A percentile compares a stretch with the other conserved stretches of the same genome.
Conservation (phyloP, 2,888 invertebrate species). For the Melanargia galathea region DNA sequence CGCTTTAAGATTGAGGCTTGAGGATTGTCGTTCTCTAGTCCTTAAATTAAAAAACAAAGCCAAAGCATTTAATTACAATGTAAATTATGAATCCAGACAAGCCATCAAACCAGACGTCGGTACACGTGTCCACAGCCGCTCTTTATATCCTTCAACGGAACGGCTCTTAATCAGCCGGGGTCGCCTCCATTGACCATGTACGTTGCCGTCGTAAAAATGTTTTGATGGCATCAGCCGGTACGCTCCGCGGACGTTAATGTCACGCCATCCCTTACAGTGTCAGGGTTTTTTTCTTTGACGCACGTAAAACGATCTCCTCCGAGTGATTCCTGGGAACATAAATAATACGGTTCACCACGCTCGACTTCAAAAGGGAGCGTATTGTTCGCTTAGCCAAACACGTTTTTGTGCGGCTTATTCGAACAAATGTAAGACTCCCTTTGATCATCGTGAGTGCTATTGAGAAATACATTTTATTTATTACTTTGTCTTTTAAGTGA, state of each 20-base stretch:
- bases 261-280: slow-evolving; percentile 51
- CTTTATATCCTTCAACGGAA: slow-evolving; percentile 68
- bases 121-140: slow-evolving; percentile 66
- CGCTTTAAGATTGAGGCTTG: too few species aligned
- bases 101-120: slow-evolving; percentile 47
- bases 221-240: slow-evolving; percentile 65
- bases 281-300: slow-evolving; percentile 53
- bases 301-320: slow-evolving; percentile 66
- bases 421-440: slow-evolving; percentile 40
- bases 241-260: slow-evolving; percentile 67
- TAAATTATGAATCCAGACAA: slow-evolving; percentile 34
- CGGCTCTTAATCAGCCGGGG: slow-evolving; percentile 67
- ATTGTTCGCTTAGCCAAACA: slow-evolving; percentile 47
- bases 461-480: slow-evolving; percentile 31
- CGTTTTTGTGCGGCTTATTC: slow-evolving; percentile 49
- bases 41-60: not conserved
- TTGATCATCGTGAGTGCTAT: slow-evolving; percentile 44
- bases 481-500: slow-evolving; percentile 21
- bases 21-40: not conserved
- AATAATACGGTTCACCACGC: slow-evolving; percentile 55
- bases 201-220: slow-evolving; percentile 62
- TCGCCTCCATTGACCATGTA: slow-evolving; percentile 65
- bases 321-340: slow-evolving; percentile 70
- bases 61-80: slow-evolving; percentile 22
- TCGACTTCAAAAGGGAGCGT: slow-evolving; percentile 64